Evolutionary conservation across 2,797 vertebrate species (phyloP).

Genomic region (Lateolabrax maculatus): DNA sequence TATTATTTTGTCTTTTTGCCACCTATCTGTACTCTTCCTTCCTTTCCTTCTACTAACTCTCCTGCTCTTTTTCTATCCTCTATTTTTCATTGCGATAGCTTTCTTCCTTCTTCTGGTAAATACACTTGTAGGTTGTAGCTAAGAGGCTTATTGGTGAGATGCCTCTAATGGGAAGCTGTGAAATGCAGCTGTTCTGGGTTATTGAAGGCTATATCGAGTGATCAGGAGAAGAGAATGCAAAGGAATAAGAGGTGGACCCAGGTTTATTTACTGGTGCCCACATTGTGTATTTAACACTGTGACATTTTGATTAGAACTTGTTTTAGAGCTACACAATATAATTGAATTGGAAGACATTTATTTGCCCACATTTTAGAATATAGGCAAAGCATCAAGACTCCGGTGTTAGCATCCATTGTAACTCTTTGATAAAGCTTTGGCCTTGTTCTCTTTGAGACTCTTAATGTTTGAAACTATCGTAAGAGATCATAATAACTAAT

Average conservation of each 20-base stretch:
- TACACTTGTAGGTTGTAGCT: conserved; percentile 46
- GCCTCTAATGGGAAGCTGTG: conserved; percentile 30
- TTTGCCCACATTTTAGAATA: not conserved
- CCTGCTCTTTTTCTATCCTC: not conserved
- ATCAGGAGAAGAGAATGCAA: not conserved
- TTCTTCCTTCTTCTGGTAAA: conserved; percentile 34
- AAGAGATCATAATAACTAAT: conserved; percentile 10
- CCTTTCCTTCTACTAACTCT: not conserved
- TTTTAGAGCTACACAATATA: not conserved
- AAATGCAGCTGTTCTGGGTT: conserved; percentile 43
- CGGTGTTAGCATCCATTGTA: not conserved
- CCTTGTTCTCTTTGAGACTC: conserved; percentile 18
- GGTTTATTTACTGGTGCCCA: not conserved
- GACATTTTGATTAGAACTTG: not conserved
- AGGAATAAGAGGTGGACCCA: not conserved
- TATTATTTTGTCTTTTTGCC: conserved; percentile 24
- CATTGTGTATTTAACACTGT: not conserved
- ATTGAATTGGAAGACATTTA: conserved; percentile 2
- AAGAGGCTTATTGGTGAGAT: conserved; percentile 47
- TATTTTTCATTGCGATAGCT: conserved; percentile 12
- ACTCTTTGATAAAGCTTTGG: conserved; percentile 20
- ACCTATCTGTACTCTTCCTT: conserved; percentile 29
- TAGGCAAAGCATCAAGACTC: not conserved
- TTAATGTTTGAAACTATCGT: conserved; percentile 32
- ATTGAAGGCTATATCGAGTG: conserved; percentile 33